Conservation (phyloP, 2,113 vertebrate genomes). For the Nothocercus nigrocapillus region DNA sequence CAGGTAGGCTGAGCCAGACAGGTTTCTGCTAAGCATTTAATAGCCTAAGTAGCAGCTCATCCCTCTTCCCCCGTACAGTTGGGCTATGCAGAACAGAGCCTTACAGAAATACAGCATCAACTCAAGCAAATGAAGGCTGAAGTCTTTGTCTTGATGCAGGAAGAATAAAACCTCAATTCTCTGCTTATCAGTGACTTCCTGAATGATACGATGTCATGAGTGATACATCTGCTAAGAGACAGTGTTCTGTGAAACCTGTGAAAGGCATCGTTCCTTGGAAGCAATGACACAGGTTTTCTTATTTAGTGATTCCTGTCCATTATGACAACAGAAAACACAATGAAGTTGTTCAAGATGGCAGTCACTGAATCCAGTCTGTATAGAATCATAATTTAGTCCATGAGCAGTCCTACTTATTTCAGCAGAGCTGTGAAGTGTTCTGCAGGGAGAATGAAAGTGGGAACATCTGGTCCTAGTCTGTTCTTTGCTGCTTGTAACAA, state of each 20-base stretch:
- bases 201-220: not conserved
- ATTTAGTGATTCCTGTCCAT: not conserved
- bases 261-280: not conserved
- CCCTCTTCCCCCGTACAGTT: not conserved
- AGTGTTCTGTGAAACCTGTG: not conserved
- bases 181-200: not conserved
- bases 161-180: not conserved
- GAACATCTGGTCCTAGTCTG: not conserved
- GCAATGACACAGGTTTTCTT: not conserved
- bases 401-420: not conserved
- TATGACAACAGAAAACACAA: not conserved
- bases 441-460: not conserved
- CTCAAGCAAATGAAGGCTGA: not conserved
- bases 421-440: not conserved
- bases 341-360: constrained; percentile 6
- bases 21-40: not conserved
- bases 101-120: not conserved
- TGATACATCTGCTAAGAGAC: not conserved
- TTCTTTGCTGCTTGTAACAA: not conserved
- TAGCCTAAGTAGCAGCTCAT: not conserved
- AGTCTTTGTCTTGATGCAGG: not conserved
- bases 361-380: not conserved
- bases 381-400: not conserved
- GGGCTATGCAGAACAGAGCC: not conserved
- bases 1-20: fast-evolving